Percentiles rank a stretch among this genome's conserved stretches.
Conservation (phyloP, 2,888 invertebrate genomes). For the Ashinkailepas kermadecensis region DNA sequence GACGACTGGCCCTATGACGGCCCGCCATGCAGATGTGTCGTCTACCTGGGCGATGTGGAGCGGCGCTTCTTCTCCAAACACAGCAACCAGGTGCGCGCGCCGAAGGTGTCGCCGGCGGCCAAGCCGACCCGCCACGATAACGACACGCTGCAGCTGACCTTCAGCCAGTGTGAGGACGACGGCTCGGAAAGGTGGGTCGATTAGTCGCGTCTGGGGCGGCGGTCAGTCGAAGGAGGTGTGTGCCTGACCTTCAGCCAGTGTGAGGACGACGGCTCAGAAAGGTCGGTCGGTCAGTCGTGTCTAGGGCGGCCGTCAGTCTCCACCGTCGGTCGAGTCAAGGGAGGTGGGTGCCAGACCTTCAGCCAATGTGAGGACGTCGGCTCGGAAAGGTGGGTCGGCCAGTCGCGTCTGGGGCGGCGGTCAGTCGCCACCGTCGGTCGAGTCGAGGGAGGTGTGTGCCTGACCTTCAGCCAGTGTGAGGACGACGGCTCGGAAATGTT, state of each 20-base stretch:
- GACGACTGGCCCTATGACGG: no score
- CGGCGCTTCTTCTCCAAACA: slow-evolving; percentile 81
- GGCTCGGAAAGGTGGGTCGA: slow-evolving; percentile 19
- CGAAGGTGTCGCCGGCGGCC: background rate
- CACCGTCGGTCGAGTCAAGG: slow-evolving; percentile 18
- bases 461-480: slow-evolving; percentile 14
- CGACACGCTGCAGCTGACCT: background rate
- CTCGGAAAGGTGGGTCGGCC: slow-evolving; percentile 23
- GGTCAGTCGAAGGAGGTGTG: slow-evolving; percentile 13
- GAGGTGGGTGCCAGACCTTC: background rate
- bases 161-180: slow-evolving; percentile 5
- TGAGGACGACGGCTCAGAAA: slow-evolving; percentile 22
- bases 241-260: slow-evolving; percentile 6
- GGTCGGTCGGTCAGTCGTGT: background rate
- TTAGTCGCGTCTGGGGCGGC: no score
- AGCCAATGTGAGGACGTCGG: background rate
- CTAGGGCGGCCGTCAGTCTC: no score
- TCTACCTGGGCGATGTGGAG: slow-evolving; percentile 85
- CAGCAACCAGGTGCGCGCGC: slow-evolving; percentile 49
- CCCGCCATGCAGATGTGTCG: slow-evolving; percentile 58
- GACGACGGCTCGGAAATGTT: slow-evolving; percentile 22
- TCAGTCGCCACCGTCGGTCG: no score
- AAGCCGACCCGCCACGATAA: background rate
- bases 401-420: no score
- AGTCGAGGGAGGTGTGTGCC: slow-evolving; percentile 25